These are phyloP conservation scores for Rhadinocentrus ornatus DNA, from an alignment of 2,797 vertebrate genomes.

Conservation along the genomic window DNA sequence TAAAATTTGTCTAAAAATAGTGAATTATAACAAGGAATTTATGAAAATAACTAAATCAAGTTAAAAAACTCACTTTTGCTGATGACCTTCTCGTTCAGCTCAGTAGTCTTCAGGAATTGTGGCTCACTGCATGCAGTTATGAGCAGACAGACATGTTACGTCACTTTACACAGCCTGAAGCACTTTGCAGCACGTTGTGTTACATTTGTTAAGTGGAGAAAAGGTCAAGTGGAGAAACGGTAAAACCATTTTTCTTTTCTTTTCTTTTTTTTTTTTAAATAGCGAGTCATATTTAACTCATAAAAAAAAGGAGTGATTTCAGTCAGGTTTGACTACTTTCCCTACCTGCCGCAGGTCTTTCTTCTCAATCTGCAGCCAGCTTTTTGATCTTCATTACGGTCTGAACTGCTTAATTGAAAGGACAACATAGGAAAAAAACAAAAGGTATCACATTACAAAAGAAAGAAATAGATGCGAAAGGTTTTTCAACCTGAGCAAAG, in stretches of 20 bases:
- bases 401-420: slow-evolving; percentile 6
- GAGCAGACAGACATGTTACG: slow-evolving; percentile 52
- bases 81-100: slow-evolving; percentile 55
- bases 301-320: background rate
- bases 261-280: too few relatives aligned
- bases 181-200: slow-evolving; percentile 20
- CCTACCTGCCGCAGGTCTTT: slow-evolving; percentile 63
- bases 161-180: slow-evolving; percentile 24
- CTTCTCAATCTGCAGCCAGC: slow-evolving; percentile 36
- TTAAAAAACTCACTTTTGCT: slow-evolving; percentile 76
- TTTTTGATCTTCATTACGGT: slow-evolving; percentile 9
- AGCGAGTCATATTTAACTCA: background rate
- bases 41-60: background rate
- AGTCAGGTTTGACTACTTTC: background rate
- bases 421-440: background rate
- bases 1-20: background rate
- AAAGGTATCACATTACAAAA: slow-evolving; percentile 7
- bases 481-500: background rate
- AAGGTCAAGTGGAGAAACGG: slow-evolving; percentile 23
- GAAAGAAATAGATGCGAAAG: background rate
- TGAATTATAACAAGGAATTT: background rate
- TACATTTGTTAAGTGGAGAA: background rate
- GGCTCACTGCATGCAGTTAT: slow-evolving; percentile 79
- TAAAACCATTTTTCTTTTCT: background rate
- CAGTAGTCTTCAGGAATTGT: slow-evolving; percentile 41